These are phyloP conservation scores for Drosophila fulvimacula DNA, from an alignment of 2,888 invertebrate genomes.

Conservation along the genomic window DNA sequence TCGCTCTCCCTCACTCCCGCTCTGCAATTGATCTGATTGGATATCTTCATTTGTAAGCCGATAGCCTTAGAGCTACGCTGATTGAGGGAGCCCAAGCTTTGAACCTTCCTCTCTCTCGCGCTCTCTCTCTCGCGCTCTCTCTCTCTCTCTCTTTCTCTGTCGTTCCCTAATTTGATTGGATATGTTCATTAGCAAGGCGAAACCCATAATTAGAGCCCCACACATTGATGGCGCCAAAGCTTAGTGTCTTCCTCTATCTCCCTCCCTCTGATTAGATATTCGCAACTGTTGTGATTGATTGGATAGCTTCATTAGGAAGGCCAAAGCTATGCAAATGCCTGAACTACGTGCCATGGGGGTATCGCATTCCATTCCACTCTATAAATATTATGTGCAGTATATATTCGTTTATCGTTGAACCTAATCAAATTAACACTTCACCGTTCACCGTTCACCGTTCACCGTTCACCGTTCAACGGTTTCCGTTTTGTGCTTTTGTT, in stretches of 20 bases:
- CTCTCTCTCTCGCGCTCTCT: no score
- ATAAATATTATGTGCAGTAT: constrained; percentile 23
- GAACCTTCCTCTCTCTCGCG: no score
- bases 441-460: neutral
- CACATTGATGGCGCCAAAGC: neutral
- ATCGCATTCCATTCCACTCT: constrained; percentile 9
- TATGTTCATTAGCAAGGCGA: no score
- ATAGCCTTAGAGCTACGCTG: no score
- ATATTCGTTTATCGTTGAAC: constrained; percentile 14
- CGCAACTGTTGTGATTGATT: neutral
- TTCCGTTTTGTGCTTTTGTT: neutral
- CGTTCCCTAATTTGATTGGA: no score
- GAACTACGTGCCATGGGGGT: constrained; percentile 19
- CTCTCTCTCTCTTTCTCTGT: no score
- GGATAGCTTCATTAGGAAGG: constrained; percentile 18
- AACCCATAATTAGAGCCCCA: neutral
- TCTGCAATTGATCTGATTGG: no score
- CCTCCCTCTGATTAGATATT: neutral
- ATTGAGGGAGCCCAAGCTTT: no score
- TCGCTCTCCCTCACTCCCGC: no score
- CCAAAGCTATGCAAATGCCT: constrained; percentile 31
- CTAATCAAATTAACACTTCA: constrained; percentile 44
- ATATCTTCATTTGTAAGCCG: no score
- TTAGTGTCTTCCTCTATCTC: neutral
- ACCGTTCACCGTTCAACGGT: neutral